Evolutionary conservation across 2,888 invertebrate genomes (phyloP).

Genomic region (Amphipoea lucens): DNA sequence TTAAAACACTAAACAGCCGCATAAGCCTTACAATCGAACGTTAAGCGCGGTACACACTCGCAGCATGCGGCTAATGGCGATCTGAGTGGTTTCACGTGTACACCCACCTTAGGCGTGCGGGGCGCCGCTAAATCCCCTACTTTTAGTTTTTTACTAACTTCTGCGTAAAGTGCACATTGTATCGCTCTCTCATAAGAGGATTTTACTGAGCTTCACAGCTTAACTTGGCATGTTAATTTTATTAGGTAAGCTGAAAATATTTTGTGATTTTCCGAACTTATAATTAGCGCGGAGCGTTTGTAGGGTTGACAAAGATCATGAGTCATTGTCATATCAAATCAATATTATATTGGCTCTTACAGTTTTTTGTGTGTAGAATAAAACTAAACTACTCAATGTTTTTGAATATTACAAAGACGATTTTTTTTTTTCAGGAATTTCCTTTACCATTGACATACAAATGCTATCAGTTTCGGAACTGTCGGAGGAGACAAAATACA

Average conservation of each 20-base stretch:
- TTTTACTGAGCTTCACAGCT: constrained; percentile 64
- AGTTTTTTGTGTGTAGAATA: not conserved
- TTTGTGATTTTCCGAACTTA: not conserved
- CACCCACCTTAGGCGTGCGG: constrained; percentile 79
- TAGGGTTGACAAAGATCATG: not conserved
- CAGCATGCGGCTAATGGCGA: constrained; percentile 77
- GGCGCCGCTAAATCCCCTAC: constrained; percentile 77
- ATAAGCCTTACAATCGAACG: constrained; percentile 55
- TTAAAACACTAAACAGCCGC: constrained; percentile 44
- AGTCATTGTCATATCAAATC: not conserved
- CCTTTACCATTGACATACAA: not conserved
- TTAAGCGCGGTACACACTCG: constrained; percentile 65
- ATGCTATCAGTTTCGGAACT: not conserved
- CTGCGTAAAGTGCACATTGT: constrained; percentile 78
- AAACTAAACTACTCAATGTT: not conserved
- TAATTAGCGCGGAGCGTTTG: not conserved
- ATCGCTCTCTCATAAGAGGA: constrained; percentile 81
- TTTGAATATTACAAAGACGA: not conserved
- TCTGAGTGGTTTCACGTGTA: constrained; percentile 88
- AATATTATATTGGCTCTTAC: not conserved
- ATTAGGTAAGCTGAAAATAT: constrained; percentile 26
- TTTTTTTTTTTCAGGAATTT: not conserved
- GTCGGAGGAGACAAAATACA: not conserved
- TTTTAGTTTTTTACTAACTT: constrained; percentile 84
- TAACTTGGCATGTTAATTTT: constrained; percentile 57